Conservation (phyloP, 2,888 invertebrate genomes). For the Julus scanicus region DNA sequence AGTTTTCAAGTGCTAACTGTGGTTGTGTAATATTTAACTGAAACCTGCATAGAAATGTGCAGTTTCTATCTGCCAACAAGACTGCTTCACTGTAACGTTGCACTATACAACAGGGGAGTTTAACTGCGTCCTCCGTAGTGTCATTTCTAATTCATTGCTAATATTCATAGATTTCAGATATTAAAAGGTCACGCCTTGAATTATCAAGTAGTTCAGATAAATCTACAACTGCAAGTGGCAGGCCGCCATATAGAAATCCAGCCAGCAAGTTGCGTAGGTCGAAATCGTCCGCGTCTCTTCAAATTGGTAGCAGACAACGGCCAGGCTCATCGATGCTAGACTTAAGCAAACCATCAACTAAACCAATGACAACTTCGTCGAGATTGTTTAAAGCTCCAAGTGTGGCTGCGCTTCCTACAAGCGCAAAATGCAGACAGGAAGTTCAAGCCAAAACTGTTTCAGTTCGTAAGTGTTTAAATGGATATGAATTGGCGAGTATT, state of each 20-base stretch:
- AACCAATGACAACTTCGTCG: neutral
- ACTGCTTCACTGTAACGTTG: no score
- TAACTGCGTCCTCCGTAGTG: no score
- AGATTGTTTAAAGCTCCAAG: constrained; percentile 4
- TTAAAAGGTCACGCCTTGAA: neutral
- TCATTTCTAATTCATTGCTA: neutral
- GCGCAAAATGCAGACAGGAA: neutral
- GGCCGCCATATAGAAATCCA: neutral
- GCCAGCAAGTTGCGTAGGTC: neutral
- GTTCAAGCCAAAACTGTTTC: neutral
- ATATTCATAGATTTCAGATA: neutral
- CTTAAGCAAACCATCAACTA: neutral
- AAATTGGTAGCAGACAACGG: neutral
- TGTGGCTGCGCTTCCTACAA: neutral
- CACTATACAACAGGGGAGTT: no score
- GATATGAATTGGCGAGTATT: neutral
- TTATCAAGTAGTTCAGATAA: constrained; percentile 1
- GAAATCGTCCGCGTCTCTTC: neutral
- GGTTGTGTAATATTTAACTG: no score
- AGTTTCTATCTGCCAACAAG: no score
- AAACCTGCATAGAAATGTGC: no score
- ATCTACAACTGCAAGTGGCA: neutral
- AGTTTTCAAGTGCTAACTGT: neutral
- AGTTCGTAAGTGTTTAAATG: neutral
- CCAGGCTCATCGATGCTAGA: neutral